Evolutionary conservation across 2,888 invertebrate genomes (phyloP), one percentile per base, ranked within the genome.

Genomic region (Cheilosia scutellata): DNA sequence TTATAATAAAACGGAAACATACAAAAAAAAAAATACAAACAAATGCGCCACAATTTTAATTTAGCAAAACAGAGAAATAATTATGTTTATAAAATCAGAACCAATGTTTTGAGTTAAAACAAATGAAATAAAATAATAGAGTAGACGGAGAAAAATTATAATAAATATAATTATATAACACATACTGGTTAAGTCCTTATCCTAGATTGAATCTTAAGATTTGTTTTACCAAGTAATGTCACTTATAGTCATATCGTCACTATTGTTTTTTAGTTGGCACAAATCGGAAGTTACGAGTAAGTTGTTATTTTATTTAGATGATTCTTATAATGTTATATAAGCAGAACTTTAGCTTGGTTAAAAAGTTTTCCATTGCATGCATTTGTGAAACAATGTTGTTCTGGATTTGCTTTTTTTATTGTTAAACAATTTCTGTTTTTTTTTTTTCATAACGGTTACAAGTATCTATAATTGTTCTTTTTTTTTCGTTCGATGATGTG

Each of bases 141-240:
- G 20, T 29, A 63, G 58, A 71, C 49, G 6, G 29, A 63, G 44
- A 57, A 37, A 27, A 33, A 44, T n/a, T 76, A 6, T 72, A 83
- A 68, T 77, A 70, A 78, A 68, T 78, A 83, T 47, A 47, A 47
- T 63, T 76, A 49, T 76, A 76, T 55, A 79, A 84, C 79, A 79
- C 63, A 79, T 79, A 42, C 71, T 25, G 47, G 53, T 55, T 53
- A 75, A n/a, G 49, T 65, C 29, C 49, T 65, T 60, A 65, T 40
- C 62, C 51, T 49, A 65, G 33, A 40, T 65, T 49, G 6, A 31
- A 53, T 60, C 40, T 20, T 40, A 65, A 40, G 75, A 57, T 60
- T 71, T 71, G 42, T 58, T 74, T 44, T 31, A 60, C 9, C 60
- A 47, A 44, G 29, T 57, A 31, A 9, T 75, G 55, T 51, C 57